These are phyloP conservation scores for Meandrusa payeni DNA, from an alignment of 2,888 invertebrate genomes.

Conservation along the genomic window DNA sequence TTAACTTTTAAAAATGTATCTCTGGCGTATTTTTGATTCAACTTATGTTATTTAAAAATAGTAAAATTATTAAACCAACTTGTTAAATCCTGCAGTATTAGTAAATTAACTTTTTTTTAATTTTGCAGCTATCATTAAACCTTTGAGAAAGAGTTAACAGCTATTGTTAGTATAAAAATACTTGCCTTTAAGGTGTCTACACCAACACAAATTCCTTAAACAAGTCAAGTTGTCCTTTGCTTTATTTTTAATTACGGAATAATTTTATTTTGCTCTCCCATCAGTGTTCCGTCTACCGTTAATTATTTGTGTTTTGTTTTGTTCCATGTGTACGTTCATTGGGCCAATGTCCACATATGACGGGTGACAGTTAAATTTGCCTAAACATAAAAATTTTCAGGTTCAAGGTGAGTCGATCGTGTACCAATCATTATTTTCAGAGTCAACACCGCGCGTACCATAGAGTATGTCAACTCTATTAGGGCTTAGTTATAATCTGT, in stretches of 20 bases:
- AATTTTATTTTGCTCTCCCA: conserved; percentile 45
- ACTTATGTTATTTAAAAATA: too few species aligned
- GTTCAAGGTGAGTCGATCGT: conserved; percentile 47
- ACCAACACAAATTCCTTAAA: conserved; percentile 78
- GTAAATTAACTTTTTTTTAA: not conserved
- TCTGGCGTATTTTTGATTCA: too few species aligned
- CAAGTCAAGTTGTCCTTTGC: conserved; percentile 51
- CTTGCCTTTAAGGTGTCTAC: conserved; percentile 34
- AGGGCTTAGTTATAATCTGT: conserved; percentile 55
- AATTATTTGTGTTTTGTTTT: conserved; percentile 37
- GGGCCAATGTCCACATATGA: conserved; percentile 31
- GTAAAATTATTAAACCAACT: not conserved
- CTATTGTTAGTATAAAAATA: conserved; percentile 1
- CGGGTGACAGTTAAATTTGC: conserved; percentile 37
- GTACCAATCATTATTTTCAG: conserved; percentile 26
- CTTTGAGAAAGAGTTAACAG: conserved; percentile 17
- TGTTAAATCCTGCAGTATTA: not conserved
- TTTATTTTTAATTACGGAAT: conserved; percentile 42
- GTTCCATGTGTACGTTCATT: conserved; percentile 38
- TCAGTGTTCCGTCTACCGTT: conserved; percentile 32
- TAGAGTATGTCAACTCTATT: conserved; percentile 40
- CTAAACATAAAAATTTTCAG: conserved; percentile 43
- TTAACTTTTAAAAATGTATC: too few species aligned
- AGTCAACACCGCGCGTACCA: conserved; percentile 34
- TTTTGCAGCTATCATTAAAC: conserved; percentile 25